These are phyloP conservation scores for Craniophora ligustri DNA, from an alignment of 2,888 invertebrate species.

Conservation along the genomic window DNA sequence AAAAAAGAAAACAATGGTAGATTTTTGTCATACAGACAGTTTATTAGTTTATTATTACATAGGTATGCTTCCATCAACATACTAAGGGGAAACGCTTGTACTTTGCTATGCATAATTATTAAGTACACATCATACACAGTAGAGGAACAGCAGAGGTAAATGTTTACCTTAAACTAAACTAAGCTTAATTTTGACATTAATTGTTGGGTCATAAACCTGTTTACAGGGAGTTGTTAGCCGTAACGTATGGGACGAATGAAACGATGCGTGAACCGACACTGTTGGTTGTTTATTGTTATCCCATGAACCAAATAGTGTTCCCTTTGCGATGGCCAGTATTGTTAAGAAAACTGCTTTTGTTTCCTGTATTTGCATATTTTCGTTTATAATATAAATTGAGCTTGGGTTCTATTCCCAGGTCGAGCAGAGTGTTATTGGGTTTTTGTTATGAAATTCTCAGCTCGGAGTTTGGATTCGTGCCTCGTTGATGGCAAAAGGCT, in stretches of 20 bases:
- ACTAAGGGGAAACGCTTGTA: too few species aligned
- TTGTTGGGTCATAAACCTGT: conserved; percentile 52
- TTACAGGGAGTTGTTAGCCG: conserved; percentile 43
- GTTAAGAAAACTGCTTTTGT: conserved; percentile 22
- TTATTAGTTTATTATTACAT: too few species aligned
- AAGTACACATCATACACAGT: not conserved
- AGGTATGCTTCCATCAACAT: too few species aligned
- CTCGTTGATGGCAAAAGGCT: too few species aligned
- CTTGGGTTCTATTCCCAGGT: too few species aligned
- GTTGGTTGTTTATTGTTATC: conserved; percentile 48
- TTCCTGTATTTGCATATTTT: conserved; percentile 30
- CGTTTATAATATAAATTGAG: too few species aligned
- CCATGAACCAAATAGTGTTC: conserved; percentile 58
- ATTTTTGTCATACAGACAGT: too few species aligned
- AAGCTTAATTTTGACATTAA: conserved; percentile 49
- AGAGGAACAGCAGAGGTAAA: conserved; percentile 6
- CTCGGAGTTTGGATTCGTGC: too few species aligned
- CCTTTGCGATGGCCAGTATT: conserved; percentile 4
- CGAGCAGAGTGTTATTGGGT: too few species aligned
- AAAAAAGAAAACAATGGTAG: too few species aligned
- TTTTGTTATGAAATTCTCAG: too few species aligned
- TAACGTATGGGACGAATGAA: conserved; percentile 43
- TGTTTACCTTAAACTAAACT: conserved; percentile 31
- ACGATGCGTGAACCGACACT: conserved; percentile 58
- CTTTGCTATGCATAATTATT: not conserved